Percentiles rank a stretch among this genome's conserved stretches.
These are phyloP conservation scores for Ardeotis arabs DNA, from an alignment of 2,113 vertebrate species.

Conservation along the genomic window DNA sequence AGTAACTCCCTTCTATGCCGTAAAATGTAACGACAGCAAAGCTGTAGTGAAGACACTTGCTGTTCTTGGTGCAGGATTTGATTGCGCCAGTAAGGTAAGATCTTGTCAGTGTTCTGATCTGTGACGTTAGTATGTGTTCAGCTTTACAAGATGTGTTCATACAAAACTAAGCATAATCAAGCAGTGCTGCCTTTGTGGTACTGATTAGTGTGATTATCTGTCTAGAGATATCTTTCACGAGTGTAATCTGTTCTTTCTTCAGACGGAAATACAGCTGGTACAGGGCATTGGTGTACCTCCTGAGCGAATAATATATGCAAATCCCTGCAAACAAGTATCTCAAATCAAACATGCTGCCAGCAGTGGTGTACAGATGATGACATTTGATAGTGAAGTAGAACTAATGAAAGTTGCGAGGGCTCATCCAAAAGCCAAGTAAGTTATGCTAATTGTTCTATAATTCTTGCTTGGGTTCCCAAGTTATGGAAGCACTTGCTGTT, in stretches of 20 bases:
- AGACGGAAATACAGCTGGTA: slow-evolving; percentile 95
- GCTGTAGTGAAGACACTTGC: slow-evolving; percentile 89
- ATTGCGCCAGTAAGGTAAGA: slow-evolving; percentile 96
- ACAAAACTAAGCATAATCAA: background rate
- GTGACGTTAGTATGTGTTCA: background rate
- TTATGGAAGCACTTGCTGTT: background rate
- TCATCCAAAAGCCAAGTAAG: slow-evolving; percentile 95
- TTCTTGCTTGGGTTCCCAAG: background rate
- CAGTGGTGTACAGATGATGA: slow-evolving; percentile 97
- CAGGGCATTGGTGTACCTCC: slow-evolving; percentile 91
- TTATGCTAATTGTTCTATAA: background rate
- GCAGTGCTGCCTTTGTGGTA: background rate
- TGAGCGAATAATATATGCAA: slow-evolving; percentile 94
- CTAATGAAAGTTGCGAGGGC: slow-evolving; percentile 93
- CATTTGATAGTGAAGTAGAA: slow-evolving; percentile 97
- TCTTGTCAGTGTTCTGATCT: background rate
- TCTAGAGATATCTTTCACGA: background rate
- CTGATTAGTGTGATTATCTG: background rate
- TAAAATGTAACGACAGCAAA: slow-evolving; percentile 94
- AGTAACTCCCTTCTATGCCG: slow-evolving; percentile 91
- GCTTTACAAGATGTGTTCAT: background rate
- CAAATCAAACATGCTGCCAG: slow-evolving; percentile 96
- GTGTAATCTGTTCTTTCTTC: background rate
- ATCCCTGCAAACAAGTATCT: slow-evolving; percentile 97
- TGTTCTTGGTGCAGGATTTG: slow-evolving; percentile 90